Evolutionary conservation across 2,797 vertebrate genomes (phyloP).

Genomic region (Gobio occitaniae): DNA sequence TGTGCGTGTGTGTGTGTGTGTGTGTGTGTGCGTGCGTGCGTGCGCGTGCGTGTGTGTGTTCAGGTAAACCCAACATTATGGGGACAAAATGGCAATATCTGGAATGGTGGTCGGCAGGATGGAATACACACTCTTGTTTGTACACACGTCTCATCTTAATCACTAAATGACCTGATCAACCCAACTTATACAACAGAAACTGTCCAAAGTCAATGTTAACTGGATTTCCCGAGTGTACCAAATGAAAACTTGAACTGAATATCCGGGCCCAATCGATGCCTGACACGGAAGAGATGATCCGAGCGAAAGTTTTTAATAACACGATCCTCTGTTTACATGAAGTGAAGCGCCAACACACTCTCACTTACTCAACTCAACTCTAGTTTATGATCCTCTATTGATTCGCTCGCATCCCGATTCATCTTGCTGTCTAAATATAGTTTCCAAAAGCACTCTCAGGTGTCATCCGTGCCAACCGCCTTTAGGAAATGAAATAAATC

Average conservation of each 20-base stretch:
- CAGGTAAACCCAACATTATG: no score
- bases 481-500: conserved; percentile 67
- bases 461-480: conserved; percentile 60
- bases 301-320: conserved; percentile 44
- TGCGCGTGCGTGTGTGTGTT: no score
- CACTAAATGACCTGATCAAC: not conserved
- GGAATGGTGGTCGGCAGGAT: not conserved
- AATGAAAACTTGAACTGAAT: not conserved
- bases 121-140: not conserved
- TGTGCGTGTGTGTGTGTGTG: no score
- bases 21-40: no score
- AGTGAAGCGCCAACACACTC: conserved; percentile 45
- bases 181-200: not conserved
- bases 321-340: conserved; percentile 40
- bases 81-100: not conserved
- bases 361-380: conserved; percentile 54
- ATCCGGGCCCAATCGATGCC: not conserved
- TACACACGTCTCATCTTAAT: not conserved
- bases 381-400: conserved; percentile 65
- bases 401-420: conserved; percentile 61
- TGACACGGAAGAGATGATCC: conserved; percentile 5
- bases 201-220: not conserved
- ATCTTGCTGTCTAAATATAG: conserved; percentile 64
- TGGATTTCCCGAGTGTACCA: not conserved
- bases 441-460: conserved; percentile 67